Base-by-base conservation (phyloP, 2,797 vertebrate species). In the Enteromius viviparus region DNA sequence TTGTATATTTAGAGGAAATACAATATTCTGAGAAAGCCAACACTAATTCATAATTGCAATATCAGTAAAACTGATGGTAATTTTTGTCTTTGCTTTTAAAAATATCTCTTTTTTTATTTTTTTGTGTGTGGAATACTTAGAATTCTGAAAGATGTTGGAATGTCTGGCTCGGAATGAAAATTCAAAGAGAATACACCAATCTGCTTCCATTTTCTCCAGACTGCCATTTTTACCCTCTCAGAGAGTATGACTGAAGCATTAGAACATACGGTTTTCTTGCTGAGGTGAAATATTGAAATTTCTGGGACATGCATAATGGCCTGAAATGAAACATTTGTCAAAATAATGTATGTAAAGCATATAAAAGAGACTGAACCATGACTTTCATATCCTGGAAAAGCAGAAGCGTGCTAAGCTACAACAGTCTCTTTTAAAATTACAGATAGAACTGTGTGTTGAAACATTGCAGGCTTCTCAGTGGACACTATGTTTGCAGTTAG, bases 141-240 rank as follows among this genome's bases (percentile, higher is more conserved):
- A 64, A 81, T 71, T 71, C 53, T 71, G 26, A 71, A 71, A 71
- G 23, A 71, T 47, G 26, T 62, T 71, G 19, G 68, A 71, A 80
- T 47, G 12, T 17, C 68, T 53, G 40, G 51, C 29, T 72, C 29
- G 49, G 40, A 21, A 74, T 72, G 42, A 51, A 74, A 49, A 55
- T 66, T 82, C n/a, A 55, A 55, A 66, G n/a, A 65, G 47, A 82
- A 66, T 62, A 45, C 29, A 51, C 32, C 77, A 68, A 26, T 69
- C 34, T 21, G 4, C n/a, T 37, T 69, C 49, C 34, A 69, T 29
- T 68, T 80, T 19, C 42, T 49, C 64, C 64, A 37, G 32, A 45
- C 58, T 47, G 76, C n/a, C 49, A 55, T 70, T 78, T 80, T 80
- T 26, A 62, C 53, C 17, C 47, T 53, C 55, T 74, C 58, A 53